phyloP scores from a whole-genome alignment of 2,888 invertebrate species.

The Drosophila affinis region DNA sequence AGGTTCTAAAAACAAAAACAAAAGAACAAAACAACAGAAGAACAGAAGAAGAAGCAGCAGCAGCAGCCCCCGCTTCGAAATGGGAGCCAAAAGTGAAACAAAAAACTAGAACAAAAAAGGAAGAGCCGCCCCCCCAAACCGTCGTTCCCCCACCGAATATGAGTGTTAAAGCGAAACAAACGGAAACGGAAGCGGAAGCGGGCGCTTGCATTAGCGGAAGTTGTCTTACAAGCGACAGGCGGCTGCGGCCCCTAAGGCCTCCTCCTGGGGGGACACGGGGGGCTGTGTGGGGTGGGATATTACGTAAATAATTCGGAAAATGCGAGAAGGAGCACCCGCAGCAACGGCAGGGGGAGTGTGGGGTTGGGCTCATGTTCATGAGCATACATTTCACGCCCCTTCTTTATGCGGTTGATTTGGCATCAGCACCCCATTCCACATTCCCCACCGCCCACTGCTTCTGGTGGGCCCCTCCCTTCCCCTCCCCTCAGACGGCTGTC shows the following conservation, averaged over 20 bases:
- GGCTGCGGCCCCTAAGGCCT: conserved; percentile 7
- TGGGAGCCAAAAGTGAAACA: conserved; percentile 48
- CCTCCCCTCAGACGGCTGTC: conserved; percentile 22
- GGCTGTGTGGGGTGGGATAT: conserved; percentile 1
- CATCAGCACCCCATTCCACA: conserved; percentile 1
- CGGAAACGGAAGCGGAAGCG: conserved; percentile 58
- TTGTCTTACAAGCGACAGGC: conserved; percentile 48
- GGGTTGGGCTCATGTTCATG: conserved; percentile 15
- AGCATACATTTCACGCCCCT: conserved; percentile 33
- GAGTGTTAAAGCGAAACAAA: not conserved
- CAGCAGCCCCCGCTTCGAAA: conserved; percentile 13
- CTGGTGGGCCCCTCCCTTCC: not conserved
- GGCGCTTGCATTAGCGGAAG: conserved; percentile 62
- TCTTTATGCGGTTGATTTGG: conserved; percentile 33
- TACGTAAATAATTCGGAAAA: conserved; percentile 35
- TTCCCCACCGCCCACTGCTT: not conserved
- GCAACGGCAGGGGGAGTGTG: not conserved
- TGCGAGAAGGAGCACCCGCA: not conserved
- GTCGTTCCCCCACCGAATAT: not conserved
- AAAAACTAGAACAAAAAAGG: conserved; percentile 18
- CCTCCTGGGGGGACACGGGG: not conserved
- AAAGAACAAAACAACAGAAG: no score
- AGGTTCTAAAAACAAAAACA: conserved; percentile 43
- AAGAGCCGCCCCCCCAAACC: not conserved
- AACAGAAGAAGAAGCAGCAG: not conserved